Conservation (phyloP, 2,888 invertebrate species). For the Neocrepidodera transversa region DNA sequence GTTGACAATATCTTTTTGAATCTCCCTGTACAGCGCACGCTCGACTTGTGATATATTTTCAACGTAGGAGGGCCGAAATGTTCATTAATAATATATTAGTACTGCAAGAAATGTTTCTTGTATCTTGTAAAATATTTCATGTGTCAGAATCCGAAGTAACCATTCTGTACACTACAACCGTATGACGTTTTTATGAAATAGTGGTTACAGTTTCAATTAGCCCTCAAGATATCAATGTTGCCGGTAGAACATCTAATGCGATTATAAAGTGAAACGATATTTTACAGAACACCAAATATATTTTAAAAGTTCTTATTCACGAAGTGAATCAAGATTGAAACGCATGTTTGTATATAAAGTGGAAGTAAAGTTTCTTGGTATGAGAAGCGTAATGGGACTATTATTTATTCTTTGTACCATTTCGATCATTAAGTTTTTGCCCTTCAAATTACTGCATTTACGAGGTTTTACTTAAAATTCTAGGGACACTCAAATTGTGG, state of each 20-base stretch:
- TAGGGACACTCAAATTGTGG: no score
- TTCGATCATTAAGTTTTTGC: no score
- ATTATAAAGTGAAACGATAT: not conserved
- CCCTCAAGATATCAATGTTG: not conserved
- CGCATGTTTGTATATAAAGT: no score
- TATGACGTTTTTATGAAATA: conserved; percentile 10
- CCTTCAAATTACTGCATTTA: no score
- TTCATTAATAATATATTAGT: conserved; percentile 16
- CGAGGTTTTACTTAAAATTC: no score
- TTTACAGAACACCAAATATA: no score
- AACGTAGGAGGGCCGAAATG: conserved; percentile 20
- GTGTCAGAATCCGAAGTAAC: conserved; percentile 1
- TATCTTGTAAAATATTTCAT: conserved; percentile 16
- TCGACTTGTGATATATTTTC: conserved; percentile 10
- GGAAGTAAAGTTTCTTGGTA: no score
- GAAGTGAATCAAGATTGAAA: no score
- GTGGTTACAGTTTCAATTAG: conserved; percentile 2
- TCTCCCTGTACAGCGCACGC: not conserved
- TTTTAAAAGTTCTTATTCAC: no score
- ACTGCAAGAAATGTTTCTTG: conserved; percentile 16
- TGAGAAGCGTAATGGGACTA: no score
- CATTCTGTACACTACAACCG: not conserved
- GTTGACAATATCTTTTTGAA: no score
- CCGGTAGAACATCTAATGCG: not conserved
- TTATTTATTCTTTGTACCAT: no score